Percentiles rank a stretch among this genome's conserved stretches.
phyloP scores from a whole-genome alignment of 2,888 invertebrate genomes.

The Heliconius sara region DNA sequence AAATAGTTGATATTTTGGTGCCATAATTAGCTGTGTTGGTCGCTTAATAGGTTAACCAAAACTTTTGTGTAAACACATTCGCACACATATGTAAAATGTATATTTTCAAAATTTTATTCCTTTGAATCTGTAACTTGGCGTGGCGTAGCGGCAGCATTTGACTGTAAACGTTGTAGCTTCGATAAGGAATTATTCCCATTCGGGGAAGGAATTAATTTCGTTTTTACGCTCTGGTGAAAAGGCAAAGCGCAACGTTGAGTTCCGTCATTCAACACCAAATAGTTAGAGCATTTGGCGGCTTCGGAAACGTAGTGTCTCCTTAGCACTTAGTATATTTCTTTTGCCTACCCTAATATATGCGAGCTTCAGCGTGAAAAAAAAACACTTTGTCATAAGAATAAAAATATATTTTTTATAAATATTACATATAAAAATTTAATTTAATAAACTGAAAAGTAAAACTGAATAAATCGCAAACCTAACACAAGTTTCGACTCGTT shows the following conservation, averaged over 20 bases:
- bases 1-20: too few relatives aligned
- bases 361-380: neutral
- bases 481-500: slow-evolving; percentile 1
- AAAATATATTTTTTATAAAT: neutral
- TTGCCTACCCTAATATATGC: too few relatives aligned
- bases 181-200: too few relatives aligned
- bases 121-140: neutral
- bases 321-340: too few relatives aligned
- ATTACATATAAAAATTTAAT: neutral
- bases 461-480: neutral
- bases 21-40: neutral
- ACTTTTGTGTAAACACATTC: neutral
- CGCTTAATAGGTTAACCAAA: neutral
- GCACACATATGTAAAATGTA: neutral
- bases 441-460: neutral
- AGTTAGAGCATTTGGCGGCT: too few relatives aligned
- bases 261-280: neutral
- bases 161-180: too few relatives aligned
- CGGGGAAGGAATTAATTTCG: too few relatives aligned
- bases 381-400: neutral
- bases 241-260: neutral
- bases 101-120: neutral
- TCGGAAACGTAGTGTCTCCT: too few relatives aligned
- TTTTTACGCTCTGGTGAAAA: neutral
- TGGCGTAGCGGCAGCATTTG: too few relatives aligned